A percentile compares a stretch with the other conserved stretches of the same genome.
Evolutionary conservation across 2,113 vertebrate species (phyloP).

Genomic region (Lynx canadensis): DNA sequence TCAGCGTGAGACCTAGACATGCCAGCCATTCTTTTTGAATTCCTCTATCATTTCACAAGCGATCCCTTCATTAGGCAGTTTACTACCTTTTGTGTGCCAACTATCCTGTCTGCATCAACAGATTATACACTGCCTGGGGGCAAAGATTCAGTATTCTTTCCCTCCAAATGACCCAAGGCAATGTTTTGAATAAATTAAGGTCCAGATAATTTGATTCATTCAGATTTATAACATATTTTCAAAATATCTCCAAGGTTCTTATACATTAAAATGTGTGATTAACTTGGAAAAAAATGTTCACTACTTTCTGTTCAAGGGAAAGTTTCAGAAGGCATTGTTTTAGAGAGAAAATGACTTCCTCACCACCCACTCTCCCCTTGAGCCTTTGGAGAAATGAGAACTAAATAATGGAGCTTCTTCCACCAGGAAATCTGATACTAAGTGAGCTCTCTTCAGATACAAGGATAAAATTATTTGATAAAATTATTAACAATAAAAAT

Average conservation of each 20-base stretch:
- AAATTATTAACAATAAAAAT: slow-evolving; percentile 41
- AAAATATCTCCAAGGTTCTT: slow-evolving; percentile 9
- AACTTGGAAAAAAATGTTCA: slow-evolving; percentile 46
- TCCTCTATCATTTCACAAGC: neutral
- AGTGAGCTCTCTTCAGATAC: neutral
- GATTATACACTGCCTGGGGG: neutral
- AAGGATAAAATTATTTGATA: neutral
- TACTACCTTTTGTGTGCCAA: neutral
- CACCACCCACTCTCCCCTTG: neutral
- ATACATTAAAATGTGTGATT: slow-evolving; percentile 17
- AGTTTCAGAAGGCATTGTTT: slow-evolving; percentile 20
- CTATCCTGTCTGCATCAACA: neutral
- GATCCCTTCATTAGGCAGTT: neutral
- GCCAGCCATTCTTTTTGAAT: neutral
- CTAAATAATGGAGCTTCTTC: neutral
- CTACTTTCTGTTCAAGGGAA: neutral
- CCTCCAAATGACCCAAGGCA: slow-evolving; percentile 3
- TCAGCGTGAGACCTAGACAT: neutral
- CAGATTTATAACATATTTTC: slow-evolving; percentile 40
- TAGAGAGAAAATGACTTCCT: neutral
- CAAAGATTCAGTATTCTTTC: neutral
- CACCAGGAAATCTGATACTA: neutral
- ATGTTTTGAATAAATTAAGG: neutral
- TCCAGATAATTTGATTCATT: neutral
- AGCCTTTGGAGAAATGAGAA: slow-evolving; percentile 21